phyloP scores from a whole-genome alignment of 2,113 vertebrate species.

The Dolichotis patagonum region DNA sequence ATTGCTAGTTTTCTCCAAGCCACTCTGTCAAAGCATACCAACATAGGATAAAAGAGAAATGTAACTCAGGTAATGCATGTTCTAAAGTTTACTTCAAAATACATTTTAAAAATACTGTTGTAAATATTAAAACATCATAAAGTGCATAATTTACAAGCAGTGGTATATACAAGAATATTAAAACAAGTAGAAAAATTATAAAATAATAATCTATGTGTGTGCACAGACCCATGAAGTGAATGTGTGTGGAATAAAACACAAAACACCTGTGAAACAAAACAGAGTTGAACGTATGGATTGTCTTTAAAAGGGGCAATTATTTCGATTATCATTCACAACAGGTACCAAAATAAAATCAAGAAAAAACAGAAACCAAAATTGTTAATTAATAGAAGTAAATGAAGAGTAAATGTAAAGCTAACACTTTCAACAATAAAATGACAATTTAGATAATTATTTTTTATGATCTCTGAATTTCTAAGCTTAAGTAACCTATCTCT shows the following conservation, averaged over 20 bases:
- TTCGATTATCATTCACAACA: neutral
- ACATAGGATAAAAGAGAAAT: neutral
- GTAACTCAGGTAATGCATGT: neutral
- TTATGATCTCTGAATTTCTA: slow-evolving; percentile 9
- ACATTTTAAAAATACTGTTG: neutral
- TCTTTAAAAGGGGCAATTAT: neutral
- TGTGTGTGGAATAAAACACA: neutral
- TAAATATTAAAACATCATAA: neutral
- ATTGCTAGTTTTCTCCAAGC: neutral
- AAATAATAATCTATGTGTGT: neutral
- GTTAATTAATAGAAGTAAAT: slow-evolving; percentile 41
- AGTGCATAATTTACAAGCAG: neutral
- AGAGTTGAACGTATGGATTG: neutral
- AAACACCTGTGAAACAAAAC: neutral
- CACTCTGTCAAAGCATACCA: neutral
- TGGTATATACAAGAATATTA: neutral
- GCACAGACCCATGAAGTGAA: neutral
- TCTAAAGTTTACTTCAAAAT: slow-evolving; percentile 13
- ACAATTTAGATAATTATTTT: slow-evolving; percentile 46
- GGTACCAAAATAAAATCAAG: neutral
- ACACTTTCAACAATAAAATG: slow-evolving; percentile 31
- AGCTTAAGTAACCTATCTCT: neutral
- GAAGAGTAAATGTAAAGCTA: slow-evolving; percentile 12
- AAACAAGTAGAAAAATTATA: neutral
- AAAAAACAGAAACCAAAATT: neutral